phyloP scores from a whole-genome alignment of 1,140 invertebrate genomes.

The Drosophila obscura region DNA sequence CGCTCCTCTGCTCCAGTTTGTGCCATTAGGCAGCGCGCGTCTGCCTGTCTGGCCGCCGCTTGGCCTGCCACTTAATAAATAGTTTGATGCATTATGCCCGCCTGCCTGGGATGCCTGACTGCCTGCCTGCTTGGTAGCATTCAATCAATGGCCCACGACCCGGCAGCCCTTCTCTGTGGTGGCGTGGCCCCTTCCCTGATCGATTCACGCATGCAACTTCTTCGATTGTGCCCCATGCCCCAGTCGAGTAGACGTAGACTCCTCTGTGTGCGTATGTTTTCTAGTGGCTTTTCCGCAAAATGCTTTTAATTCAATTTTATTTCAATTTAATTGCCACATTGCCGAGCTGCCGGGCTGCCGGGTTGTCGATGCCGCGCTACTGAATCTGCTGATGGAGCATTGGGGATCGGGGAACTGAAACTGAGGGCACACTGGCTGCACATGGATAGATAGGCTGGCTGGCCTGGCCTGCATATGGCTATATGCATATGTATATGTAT shows the following conservation, averaged over 20 bases:
- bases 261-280: slow-evolving; percentile 38
- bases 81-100: slow-evolving; percentile 76
- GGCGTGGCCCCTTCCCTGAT: background rate
- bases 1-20: slow-evolving; percentile 46
- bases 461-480: slow-evolving; percentile 47
- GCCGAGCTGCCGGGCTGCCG: slow-evolving; percentile 39
- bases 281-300: slow-evolving; percentile 78
- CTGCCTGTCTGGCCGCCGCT: slow-evolving; percentile 68
- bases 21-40: slow-evolving; percentile 62
- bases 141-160: slow-evolving; percentile 65
- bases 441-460: slow-evolving; percentile 30
- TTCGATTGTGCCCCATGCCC: background rate
- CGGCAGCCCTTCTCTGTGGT: slow-evolving; percentile 26
- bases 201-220: slow-evolving; percentile 1
- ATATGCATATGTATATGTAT: slow-evolving; percentile 12
- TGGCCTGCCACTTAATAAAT: slow-evolving; percentile 78
- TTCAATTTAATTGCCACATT: slow-evolving; percentile 81
- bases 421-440: too few relatives aligned
- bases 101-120: slow-evolving; percentile 42
- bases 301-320: slow-evolving; percentile 82
- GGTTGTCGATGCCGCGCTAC: slow-evolving; percentile 3
- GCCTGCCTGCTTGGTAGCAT: slow-evolving; percentile 42
- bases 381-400: background rate
- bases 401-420: background rate
- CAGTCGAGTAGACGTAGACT: background rate